phyloP scores from a whole-genome alignment of 2,888 invertebrate species.

The Coleophora deauratella region DNA sequence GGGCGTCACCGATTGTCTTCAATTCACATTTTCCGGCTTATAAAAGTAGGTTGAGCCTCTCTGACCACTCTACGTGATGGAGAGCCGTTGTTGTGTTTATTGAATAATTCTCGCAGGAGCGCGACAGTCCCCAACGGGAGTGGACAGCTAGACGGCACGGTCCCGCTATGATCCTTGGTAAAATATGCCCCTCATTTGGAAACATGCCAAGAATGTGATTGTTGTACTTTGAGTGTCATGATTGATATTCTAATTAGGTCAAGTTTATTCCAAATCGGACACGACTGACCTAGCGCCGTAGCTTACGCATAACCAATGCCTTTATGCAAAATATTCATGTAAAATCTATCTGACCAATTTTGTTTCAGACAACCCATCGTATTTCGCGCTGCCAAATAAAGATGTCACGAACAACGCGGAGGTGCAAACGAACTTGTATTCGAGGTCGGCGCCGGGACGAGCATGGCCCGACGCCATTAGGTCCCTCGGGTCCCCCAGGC shows the following conservation, averaged over 20 bases:
- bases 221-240: too few relatives aligned
- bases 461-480: conserved; percentile 64
- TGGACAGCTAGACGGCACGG: too few relatives aligned
- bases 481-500: conserved; percentile 49
- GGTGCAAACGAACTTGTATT: conserved; percentile 65
- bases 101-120: conserved; percentile 59
- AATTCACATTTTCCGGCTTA: conserved; percentile 71
- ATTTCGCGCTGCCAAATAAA: conserved; percentile 79
- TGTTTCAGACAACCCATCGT: conserved; percentile 84
- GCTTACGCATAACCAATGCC: too few relatives aligned
- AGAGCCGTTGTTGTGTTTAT: conserved; percentile 70
- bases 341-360: conserved; percentile 15
- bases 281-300: not conserved
- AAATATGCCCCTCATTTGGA: conserved; percentile 4
- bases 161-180: conserved; percentile 37
- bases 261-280: not conserved
- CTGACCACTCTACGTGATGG: conserved; percentile 56
- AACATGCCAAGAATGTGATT: conserved; percentile 12
- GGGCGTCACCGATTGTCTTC: conserved; percentile 63
- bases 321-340: too few relatives aligned
- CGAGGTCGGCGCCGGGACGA: conserved; percentile 79
- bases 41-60: conserved; percentile 63
- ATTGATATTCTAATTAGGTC: not conserved
- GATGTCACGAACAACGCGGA: conserved; percentile 50
- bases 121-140: conserved; percentile 31